Evolutionary conservation across 2,888 invertebrate species (phyloP).

Genomic region (Megamerina dolium): DNA sequence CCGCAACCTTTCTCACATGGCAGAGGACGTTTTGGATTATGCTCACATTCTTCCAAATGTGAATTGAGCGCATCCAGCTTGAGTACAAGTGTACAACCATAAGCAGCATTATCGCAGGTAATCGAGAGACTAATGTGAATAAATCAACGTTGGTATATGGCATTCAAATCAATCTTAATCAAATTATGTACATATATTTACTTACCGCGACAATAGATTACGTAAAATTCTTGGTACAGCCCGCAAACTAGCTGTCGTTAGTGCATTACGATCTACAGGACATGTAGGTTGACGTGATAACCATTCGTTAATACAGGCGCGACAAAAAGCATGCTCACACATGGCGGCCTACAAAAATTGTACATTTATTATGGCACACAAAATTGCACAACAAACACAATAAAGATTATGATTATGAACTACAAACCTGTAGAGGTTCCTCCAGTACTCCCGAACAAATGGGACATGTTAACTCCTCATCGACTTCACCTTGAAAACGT

Average conservation of each 20-base stretch:
- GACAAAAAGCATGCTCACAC: constrained; percentile 95
- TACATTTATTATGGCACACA: no score
- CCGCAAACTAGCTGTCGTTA: constrained; percentile 82
- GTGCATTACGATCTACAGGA: constrained; percentile 86
- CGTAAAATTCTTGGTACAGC: constrained; percentile 90
- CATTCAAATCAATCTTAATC: no score
- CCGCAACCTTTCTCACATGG: constrained; percentile 93
- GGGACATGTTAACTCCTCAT: constrained; percentile 93
- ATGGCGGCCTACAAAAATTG: constrained; percentile 74
- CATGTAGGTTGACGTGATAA: constrained; percentile 89
- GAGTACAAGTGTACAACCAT: constrained; percentile 78
- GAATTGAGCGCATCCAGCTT: constrained; percentile 80
- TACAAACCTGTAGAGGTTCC: constrained; percentile 83
- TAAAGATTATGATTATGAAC: no score
- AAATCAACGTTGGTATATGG: no score
- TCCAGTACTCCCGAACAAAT: constrained; percentile 94
- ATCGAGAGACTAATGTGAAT: constrained; percentile 64
- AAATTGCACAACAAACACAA: no score
- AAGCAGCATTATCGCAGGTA: constrained; percentile 82
- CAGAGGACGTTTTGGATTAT: constrained; percentile 89
- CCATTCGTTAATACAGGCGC: constrained; percentile 92
- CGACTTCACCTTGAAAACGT: constrained; percentile 92
- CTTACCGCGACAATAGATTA: constrained; percentile 78
- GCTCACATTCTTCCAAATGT: constrained; percentile 87
- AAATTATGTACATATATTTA: no score